Conservation (phyloP, 2,113 vertebrate species). For the Stigmatopora nigra region DNA sequence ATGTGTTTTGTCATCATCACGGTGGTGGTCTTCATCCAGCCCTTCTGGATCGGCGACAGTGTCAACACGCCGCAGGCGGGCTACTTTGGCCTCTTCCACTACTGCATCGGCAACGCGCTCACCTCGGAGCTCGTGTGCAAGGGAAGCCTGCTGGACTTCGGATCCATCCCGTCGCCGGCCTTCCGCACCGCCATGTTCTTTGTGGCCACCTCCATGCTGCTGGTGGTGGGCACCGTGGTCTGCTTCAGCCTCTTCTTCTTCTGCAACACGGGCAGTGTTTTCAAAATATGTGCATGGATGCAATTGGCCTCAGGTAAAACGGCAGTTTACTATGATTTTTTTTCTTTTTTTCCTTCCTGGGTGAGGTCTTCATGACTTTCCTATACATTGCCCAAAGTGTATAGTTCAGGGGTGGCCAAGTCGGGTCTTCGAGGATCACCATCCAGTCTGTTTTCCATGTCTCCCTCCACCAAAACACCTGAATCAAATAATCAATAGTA, state of each 20-base stretch:
- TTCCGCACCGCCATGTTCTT: slow-evolving; percentile 97
- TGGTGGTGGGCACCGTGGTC: slow-evolving; percentile 85
- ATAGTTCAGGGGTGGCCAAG: too few species aligned
- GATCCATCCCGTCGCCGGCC: slow-evolving; percentile 86
- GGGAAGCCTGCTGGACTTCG: slow-evolving; percentile 84
- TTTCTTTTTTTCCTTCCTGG: too few species aligned
- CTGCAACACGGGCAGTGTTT: slow-evolving; percentile 85
- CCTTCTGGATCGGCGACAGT: slow-evolving; percentile 96
- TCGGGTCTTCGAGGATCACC: too few species aligned
- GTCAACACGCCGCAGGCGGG: slow-evolving; percentile 89
- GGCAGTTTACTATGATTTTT: not conserved
- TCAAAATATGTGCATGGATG: slow-evolving; percentile 94
- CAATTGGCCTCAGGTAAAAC: slow-evolving; percentile 83
- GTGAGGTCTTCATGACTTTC: too few species aligned
- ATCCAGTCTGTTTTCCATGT: too few species aligned
- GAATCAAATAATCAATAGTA: too few species aligned
- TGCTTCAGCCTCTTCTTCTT: slow-evolving; percentile 91
- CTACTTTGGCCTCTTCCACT: slow-evolving; percentile 94
- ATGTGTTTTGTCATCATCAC: slow-evolving; percentile 89
- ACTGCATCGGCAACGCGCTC: slow-evolving; percentile 92
- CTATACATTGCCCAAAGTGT: too few species aligned
- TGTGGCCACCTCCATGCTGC: slow-evolving; percentile 82
- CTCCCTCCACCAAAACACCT: too few species aligned
- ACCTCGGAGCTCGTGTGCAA: slow-evolving; percentile 90
- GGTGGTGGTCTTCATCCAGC: slow-evolving; percentile 92